Evolutionary conservation across 2,797 vertebrate species (phyloP), one percentile per base, ranked within the genome.

Genomic region (Botia kubotai): DNA sequence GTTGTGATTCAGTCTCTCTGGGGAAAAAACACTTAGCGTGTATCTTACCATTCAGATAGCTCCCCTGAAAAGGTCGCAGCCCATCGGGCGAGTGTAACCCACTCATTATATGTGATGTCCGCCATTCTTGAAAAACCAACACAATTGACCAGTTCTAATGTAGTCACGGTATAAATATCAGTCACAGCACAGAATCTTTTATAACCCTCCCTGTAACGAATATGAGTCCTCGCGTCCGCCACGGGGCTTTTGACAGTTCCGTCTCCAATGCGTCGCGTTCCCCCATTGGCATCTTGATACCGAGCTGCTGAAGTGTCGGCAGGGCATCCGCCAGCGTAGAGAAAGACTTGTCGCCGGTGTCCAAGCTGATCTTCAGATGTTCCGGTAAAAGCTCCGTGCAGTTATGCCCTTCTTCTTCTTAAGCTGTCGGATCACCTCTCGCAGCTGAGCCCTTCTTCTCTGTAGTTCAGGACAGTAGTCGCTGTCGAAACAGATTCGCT

Each of bases 391-490:
- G 52, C 72, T 77, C 13, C 55, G 75, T 1, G 80, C 80, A 3
- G 52, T 75, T 5, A 78, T 73, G 29, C 43, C 33, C 12, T 75
- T 84, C n/a, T n/a, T n/a, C n/a, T n/a, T n/a, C 39, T 26, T 12
- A 10, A 81, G 48, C n/a, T 82, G 65, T 46, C 77, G 29, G 26
- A 77, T 68, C 11, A 68, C 68, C 8, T 84, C 68, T n/a, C 68
- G 12, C 13, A 84, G 68, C 17, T 52, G 21, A 7, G 43, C 17
- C 57, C 60, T 76, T 53, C 58, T 77, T 4, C 66, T 76, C 68
- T 82, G 73, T 8, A 80, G 2, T 52, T 82, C 80, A 1, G 72
- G 79, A 1, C 82, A 82, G 48, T 82, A 79, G 14, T 83, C 43
- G 0, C 79, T 55, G 16, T 84, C 60, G 6, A 83, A 83, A 19